A percentile compares a stretch with the other conserved stretches of the same genome.
phyloP scores from a whole-genome alignment of 2,888 invertebrate species.

The Sericinus montela region DNA sequence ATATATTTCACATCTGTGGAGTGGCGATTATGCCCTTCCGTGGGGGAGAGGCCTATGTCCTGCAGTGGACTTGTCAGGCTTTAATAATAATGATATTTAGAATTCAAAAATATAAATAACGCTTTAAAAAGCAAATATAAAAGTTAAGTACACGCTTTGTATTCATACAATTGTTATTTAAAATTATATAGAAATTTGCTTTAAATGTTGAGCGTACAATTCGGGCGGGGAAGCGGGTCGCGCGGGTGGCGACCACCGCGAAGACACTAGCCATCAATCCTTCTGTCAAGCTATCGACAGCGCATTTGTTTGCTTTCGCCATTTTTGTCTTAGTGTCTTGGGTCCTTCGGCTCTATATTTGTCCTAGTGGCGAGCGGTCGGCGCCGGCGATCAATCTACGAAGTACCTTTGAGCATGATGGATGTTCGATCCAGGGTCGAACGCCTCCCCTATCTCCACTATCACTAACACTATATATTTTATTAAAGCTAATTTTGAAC shows the following conservation, averaged over 20 bases:
- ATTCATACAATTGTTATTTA: too few relatives aligned
- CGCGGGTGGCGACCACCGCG: conserved; percentile 11
- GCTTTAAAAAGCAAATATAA: too few relatives aligned
- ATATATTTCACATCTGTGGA: too few relatives aligned
- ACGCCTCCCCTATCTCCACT: conserved; percentile 36
- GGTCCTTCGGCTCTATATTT: conserved; percentile 44
- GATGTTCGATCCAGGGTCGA: conserved; percentile 47
- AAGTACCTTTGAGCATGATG: conserved; percentile 64
- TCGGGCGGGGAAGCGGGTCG: conserved; percentile 1
- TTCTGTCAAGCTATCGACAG: conserved; percentile 72
- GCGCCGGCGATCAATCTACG: conserved; percentile 67
- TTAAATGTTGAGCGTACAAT: too few relatives aligned
- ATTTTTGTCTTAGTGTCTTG: conserved; percentile 69
- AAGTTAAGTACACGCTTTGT: too few relatives aligned
- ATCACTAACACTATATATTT: conserved; percentile 50
- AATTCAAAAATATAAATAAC: too few relatives aligned
- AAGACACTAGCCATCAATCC: conserved; percentile 64
- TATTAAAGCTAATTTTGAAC: conserved; percentile 32
- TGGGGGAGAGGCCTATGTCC: too few relatives aligned
- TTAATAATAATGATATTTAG: too few relatives aligned
- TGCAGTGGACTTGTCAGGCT: too few relatives aligned
- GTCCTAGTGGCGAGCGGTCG: conserved; percentile 38
- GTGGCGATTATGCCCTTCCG: too few relatives aligned
- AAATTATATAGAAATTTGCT: too few relatives aligned
- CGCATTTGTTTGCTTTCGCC: conserved; percentile 74